Percentiles rank a stretch among this genome's conserved stretches.
Conservation (phyloP, 1,140 invertebrate genomes). For the Chlorops oryzae region DNA sequence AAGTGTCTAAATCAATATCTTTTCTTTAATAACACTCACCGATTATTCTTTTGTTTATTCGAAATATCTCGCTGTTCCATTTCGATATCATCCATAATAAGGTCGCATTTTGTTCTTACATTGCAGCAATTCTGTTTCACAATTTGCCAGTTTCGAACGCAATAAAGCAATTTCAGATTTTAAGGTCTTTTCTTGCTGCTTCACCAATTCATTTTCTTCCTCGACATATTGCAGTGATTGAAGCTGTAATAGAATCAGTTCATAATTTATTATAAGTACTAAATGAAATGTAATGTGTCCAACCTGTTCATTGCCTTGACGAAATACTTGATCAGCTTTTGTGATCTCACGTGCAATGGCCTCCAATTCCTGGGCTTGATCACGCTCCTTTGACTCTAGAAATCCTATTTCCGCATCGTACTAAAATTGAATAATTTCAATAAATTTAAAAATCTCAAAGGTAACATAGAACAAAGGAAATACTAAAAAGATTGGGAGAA, state of each 20-base stretch:
- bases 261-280: not conserved
- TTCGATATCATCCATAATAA: slow-evolving; percentile 60
- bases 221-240: slow-evolving; percentile 73
- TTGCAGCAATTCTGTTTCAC: slow-evolving; percentile 79
- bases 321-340: slow-evolving; percentile 66
- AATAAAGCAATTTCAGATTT: slow-evolving; percentile 78
- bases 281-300: not conserved
- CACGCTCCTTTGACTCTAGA: slow-evolving; percentile 79
- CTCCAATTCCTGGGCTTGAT: slow-evolving; percentile 78
- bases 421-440: slow-evolving; percentile 54
- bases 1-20: not conserved
- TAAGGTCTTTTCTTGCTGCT: slow-evolving; percentile 78
- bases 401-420: slow-evolving; percentile 83
- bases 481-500: no score
- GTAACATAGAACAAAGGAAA: no score
- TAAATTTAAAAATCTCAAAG: no score
- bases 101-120: slow-evolving; percentile 84
- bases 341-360: slow-evolving; percentile 74
- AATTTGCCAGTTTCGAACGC: slow-evolving; percentile 76
- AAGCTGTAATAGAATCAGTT: slow-evolving; percentile 50
- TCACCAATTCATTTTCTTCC: slow-evolving; percentile 81
- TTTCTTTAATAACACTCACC: slow-evolving; percentile 19
- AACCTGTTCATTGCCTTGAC: slow-evolving; percentile 72
- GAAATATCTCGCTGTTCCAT: slow-evolving; percentile 41
- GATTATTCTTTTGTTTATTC: slow-evolving; percentile 41